These are phyloP conservation scores for Diplosoma virens DNA, from an alignment of 23 tunicate species.

Conservation along the genomic window DNA sequence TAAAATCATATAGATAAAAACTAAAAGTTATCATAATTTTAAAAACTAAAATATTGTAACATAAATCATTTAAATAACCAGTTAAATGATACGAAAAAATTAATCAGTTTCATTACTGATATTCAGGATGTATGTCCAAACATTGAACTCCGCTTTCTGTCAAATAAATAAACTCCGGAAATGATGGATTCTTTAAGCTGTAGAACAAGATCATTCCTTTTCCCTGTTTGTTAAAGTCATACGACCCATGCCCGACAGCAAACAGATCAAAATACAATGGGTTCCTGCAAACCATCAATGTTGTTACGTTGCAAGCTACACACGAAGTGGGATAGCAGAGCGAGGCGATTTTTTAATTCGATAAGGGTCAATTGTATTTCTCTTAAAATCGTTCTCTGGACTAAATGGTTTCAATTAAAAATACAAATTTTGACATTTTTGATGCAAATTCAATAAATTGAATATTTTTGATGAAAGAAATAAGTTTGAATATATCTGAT, in stretches of 20 bases:
- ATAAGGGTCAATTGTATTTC: no score
- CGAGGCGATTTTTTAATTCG: no score
- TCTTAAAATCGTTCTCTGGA: no score
- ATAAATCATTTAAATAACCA: not conserved
- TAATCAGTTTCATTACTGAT: conserved; percentile 70
- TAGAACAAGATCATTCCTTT: conserved; percentile 86
- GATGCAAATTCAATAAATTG: no score
- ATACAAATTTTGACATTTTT: no score
- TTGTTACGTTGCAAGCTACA: not conserved
- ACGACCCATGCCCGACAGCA: conserved; percentile 91
- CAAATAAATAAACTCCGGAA: conserved; percentile 72
- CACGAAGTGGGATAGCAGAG: no score
- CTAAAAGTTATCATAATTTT: no score
- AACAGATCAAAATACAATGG: conserved; percentile 78
- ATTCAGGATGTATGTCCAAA: conserved; percentile 70
- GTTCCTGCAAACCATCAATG: conserved; percentile 37
- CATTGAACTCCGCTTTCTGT: conserved; percentile 92
- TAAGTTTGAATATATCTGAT: no score
- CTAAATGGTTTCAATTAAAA: no score
- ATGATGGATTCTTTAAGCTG: conserved; percentile 89
- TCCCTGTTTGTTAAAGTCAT: conserved; percentile 87
- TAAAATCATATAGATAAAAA: no score
- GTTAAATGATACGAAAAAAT: not conserved
- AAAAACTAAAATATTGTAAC: no score
- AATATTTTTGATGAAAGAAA: no score